phyloP scores from a whole-genome alignment of 2,797 vertebrate species.

The Acanthiza pusilla region DNA sequence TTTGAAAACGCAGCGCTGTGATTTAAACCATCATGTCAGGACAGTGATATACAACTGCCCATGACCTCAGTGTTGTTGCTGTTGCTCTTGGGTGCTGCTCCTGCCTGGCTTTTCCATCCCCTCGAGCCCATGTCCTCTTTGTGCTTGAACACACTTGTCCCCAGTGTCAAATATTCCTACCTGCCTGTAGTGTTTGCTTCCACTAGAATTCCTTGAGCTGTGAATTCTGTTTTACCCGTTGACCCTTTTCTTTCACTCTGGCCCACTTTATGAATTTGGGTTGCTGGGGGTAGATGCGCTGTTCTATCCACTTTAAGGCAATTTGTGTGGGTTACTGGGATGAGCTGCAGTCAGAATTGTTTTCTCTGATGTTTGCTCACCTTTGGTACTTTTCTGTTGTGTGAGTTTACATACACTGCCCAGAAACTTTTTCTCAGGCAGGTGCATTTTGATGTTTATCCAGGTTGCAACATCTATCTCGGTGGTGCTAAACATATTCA shows the following conservation, averaged over 20 bases:
- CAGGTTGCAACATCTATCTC: background rate
- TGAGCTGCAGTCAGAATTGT: background rate
- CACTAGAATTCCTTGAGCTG: background rate
- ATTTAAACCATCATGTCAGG: background rate
- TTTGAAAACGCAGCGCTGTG: background rate
- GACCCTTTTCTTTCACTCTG: background rate
- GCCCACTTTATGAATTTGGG: background rate
- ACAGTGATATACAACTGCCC: conserved; percentile 2
- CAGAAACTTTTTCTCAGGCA: background rate
- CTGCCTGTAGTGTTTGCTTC: background rate
- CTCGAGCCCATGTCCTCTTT: rapidly evolving
- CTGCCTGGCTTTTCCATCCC: background rate
- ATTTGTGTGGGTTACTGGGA: background rate
- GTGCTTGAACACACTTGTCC: background rate
- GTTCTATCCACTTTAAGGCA: background rate
- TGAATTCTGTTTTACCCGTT: background rate
- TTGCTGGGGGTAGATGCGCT: background rate
- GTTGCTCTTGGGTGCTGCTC: background rate
- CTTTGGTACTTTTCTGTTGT: background rate
- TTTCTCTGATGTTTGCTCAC: background rate
- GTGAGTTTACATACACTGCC: background rate
- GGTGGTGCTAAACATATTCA: background rate
- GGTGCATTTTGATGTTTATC: background rate
- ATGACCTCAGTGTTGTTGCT: background rate
- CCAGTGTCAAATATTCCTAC: background rate